phyloP scores from a whole-genome alignment of 2,113 vertebrate genomes.

The Takifugu flavidus region DNA sequence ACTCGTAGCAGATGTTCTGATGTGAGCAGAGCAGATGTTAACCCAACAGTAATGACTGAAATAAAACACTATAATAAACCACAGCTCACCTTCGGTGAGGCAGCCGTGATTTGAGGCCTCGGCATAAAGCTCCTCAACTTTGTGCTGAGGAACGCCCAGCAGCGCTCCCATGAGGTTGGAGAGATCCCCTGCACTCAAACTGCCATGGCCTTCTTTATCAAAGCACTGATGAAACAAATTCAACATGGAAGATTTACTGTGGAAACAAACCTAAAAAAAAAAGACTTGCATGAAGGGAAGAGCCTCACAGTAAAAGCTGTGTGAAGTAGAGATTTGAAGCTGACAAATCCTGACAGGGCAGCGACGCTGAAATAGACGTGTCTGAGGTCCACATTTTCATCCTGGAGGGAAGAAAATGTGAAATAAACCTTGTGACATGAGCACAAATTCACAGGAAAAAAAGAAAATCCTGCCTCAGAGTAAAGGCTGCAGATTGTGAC shows the following conservation, averaged over 20 bases:
- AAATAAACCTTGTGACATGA: neutral
- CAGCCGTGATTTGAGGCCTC: slow-evolving; percentile 34
- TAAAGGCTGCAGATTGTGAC: slow-evolving; percentile 57
- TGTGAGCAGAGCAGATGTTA: neutral
- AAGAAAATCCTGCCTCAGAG: slow-evolving; percentile 56
- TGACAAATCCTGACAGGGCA: slow-evolving; percentile 40
- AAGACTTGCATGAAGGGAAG: neutral
- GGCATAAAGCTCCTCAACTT: slow-evolving; percentile 41
- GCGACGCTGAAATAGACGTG: slow-evolving; percentile 64
- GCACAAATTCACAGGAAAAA: neutral
- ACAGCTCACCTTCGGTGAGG: slow-evolving; percentile 60
- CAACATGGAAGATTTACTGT: too few relatives aligned
- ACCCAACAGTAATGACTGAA: neutral
- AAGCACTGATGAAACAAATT: slow-evolving; percentile 51
- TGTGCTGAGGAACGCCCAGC: slow-evolving; percentile 61
- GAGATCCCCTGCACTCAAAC: slow-evolving; percentile 61
- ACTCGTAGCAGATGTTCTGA: slow-evolving; percentile 47
- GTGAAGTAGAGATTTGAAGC: slow-evolving; percentile 56
- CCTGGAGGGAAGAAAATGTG: slow-evolving; percentile 34
- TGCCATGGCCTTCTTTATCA: slow-evolving; percentile 51
- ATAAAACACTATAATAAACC: neutral
- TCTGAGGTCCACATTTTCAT: slow-evolving; percentile 59
- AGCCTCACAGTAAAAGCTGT: slow-evolving; percentile 64
- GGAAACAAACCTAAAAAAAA: neutral
- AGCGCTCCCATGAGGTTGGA: slow-evolving; percentile 71